Percentiles rank a stretch among this genome's conserved stretches.
These are phyloP conservation scores for Agrochola litura DNA, from an alignment of 2,888 invertebrate genomes.

Conservation along the genomic window DNA sequence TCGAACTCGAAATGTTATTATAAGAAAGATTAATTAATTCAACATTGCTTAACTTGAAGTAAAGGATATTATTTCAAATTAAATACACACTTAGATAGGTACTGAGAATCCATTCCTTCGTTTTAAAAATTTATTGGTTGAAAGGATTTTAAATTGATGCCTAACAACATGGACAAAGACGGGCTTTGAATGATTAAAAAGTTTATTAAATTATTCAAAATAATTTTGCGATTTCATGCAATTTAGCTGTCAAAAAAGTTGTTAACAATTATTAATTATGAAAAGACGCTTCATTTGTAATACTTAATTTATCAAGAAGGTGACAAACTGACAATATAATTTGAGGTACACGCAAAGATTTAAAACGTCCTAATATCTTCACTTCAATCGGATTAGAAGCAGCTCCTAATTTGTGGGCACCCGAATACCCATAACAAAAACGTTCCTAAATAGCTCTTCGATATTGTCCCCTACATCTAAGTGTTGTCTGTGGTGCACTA, in stretches of 20 bases:
- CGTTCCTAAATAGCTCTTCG: conserved; percentile 69
- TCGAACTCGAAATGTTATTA: conserved; percentile 59
- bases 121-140: conserved; percentile 25
- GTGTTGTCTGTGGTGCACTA: conserved; percentile 65
- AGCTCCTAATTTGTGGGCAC: conserved; percentile 53
- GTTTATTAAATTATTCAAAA: conserved; percentile 35
- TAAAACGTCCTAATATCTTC: conserved; percentile 15
- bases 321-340: neutral
- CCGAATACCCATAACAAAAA: conserved; percentile 64
- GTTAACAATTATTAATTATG: conserved; percentile 9
- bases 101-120: conserved; percentile 31
- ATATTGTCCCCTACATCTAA: conserved; percentile 69
- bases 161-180: neutral
- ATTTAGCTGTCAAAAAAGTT: conserved; percentile 31
- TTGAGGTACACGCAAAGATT: neutral
- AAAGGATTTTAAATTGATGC: conserved; percentile 37
- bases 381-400: conserved; percentile 3
- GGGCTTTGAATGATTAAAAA: conserved; percentile 38
- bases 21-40: conserved; percentile 68
- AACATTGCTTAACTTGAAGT: conserved; percentile 57
- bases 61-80: conserved; percentile 64
- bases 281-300: conserved; percentile 14
- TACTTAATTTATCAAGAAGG: too few species aligned
- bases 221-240: conserved; percentile 24
- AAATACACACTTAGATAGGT: conserved; percentile 55